Evolutionary conservation across 2,888 invertebrate species (phyloP), one percentile per base, ranked within the genome.

Genomic region (Tetragnatha montana): DNA sequence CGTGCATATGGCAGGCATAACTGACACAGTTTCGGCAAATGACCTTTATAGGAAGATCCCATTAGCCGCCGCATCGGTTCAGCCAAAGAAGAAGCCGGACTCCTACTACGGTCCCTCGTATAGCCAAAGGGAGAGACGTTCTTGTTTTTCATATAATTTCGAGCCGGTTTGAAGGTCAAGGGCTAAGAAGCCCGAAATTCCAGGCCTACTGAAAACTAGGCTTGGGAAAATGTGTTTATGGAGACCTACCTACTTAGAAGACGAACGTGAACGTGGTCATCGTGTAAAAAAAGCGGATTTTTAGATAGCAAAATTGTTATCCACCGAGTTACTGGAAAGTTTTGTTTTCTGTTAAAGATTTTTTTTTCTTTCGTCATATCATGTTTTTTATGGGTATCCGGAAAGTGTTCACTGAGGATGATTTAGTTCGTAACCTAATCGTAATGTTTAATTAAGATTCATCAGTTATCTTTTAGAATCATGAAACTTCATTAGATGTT

Each of bases 121-220:
- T 68, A 50, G 84, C 89, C 84, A 89, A 89, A 35, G 81, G 89
- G 75, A 22, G 49, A 50, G 75, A 17, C n/a, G 81, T 76, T 82
- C 19, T 17, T 76, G 69, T 17, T 76, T 22, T 87, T 71, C 68
- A 68, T 49, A 35, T 60, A 47, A 78, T 19, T 79, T 81, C 80
- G 75, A 84, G 89, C 89, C 89, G 84, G 89, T 89, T 89, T 84
- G 84, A 89, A 89, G 89, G 89, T 89, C 89, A 89, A 70, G 84
- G 84, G 74, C 80, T 81, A 80, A 80, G 73, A 60, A 60, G 87
- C 68, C 22, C 78, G 50, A 47, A 47, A 81, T 75, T 81, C 81
- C 87, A 81, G 80, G 74, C 76, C 81, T 78, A 82, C 81, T 81
- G 60, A 85, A 51, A 79, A 79, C 83, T 82, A 76, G 83, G 75